Evolutionary conservation across 2,113 vertebrate species (phyloP).

Genomic region (Eolophus roseicapilla): DNA sequence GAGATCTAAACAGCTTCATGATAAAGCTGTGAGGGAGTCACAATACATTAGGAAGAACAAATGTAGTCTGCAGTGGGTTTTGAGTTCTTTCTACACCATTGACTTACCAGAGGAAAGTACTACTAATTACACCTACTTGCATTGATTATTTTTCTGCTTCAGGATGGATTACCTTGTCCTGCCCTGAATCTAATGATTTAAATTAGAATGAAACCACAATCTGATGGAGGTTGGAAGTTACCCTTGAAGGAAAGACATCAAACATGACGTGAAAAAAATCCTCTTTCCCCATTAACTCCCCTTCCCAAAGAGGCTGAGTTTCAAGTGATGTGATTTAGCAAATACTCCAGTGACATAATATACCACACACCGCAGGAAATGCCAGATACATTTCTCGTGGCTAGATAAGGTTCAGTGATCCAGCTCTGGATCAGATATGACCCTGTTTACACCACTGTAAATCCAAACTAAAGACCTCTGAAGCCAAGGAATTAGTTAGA

Average conservation of each 20-base stretch:
- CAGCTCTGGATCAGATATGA: slow-evolving; percentile 2
- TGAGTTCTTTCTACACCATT: background rate
- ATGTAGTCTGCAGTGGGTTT: background rate
- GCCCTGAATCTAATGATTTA: slow-evolving; percentile 63
- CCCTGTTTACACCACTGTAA: slow-evolving; percentile 39
- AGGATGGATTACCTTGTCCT: slow-evolving; percentile 64
- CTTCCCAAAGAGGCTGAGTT: slow-evolving; percentile 33
- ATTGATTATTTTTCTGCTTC: slow-evolving; percentile 63
- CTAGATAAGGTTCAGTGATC: slow-evolving; percentile 4
- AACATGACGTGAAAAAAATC: background rate
- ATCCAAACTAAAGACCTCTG: slow-evolving; percentile 24
- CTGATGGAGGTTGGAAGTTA: slow-evolving; percentile 50
- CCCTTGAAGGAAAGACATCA: slow-evolving; percentile 64
- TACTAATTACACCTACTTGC: slow-evolving; percentile 68
- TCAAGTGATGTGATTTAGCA: background rate
- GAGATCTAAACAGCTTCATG: slow-evolving; percentile 34
- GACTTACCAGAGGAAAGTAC: slow-evolving; percentile 33
- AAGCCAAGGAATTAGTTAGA: slow-evolving; percentile 35
- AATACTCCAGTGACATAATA: background rate
- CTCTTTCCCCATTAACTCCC: background rate
- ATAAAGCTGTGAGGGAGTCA: slow-evolving; percentile 12
- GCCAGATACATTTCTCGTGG: background rate
- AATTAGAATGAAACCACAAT: slow-evolving; percentile 49
- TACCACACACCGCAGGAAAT: background rate
- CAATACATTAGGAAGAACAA: background rate